Percentiles rank a stretch among this genome's conserved stretches.
phyloP scores from a whole-genome alignment of 2,888 invertebrate species.

The Caenorhabditis doughertyi region DNA sequence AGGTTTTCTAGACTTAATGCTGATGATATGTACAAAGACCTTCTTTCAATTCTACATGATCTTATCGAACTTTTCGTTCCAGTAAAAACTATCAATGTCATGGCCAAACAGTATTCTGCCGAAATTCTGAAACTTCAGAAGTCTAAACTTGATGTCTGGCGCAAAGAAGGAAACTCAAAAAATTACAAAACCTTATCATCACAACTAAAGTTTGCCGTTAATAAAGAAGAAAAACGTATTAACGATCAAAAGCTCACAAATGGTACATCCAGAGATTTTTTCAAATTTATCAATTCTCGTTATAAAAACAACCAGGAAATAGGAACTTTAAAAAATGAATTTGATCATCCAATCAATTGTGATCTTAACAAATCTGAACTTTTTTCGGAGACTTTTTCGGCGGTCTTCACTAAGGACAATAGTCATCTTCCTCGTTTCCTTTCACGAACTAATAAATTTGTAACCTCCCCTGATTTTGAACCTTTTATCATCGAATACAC shows the following conservation, averaged over 20 bases:
- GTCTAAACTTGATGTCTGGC: neutral
- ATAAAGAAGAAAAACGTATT: neutral
- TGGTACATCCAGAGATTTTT: neutral
- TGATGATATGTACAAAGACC: neutral
- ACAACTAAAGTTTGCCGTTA: neutral
- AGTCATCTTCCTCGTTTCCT: neutral
- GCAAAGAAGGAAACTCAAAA: neutral
- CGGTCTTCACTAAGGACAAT: neutral
- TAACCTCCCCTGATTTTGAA: neutral
- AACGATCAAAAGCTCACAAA: neutral
- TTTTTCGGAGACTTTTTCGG: neutral
- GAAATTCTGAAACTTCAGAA: neutral
- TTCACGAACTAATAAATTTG: neutral
- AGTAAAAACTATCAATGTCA: neutral
- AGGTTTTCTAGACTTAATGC: neutral
- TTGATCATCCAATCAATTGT: neutral
- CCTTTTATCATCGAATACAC: neutral
- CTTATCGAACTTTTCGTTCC: neutral
- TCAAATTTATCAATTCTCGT: neutral
- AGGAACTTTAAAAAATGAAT: neutral
- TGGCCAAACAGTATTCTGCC: neutral
- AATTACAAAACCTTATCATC: neutral
- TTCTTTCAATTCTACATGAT: neutral
- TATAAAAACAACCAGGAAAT: neutral
- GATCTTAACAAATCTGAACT: neutral